A percentile compares a stretch with the other conserved stretches of the same genome.
phyloP scores from a whole-genome alignment of 2,797 vertebrate species.

The Oreochromis mossambicus region DNA sequence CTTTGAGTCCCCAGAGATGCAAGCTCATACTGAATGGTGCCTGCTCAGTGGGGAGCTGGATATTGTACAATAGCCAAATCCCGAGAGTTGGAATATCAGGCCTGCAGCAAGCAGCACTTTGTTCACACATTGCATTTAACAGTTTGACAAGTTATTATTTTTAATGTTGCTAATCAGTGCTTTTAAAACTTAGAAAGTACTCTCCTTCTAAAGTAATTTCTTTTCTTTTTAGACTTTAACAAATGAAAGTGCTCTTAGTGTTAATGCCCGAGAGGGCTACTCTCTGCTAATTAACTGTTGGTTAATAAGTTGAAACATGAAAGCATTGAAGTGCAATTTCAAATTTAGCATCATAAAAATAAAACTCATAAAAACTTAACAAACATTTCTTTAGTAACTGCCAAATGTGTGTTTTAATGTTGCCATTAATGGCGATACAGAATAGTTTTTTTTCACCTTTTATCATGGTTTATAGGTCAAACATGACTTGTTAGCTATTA shows the following conservation, averaged over 20 bases:
- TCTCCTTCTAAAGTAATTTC: background rate
- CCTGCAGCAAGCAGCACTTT: constrained; percentile 17
- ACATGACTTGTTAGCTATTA: background rate
- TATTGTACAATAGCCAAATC: constrained; percentile 27
- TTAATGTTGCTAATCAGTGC: background rate
- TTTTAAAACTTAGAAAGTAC: background rate
- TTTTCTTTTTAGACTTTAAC: background rate
- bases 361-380: background rate
- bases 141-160: background rate
- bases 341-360: background rate
- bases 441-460: background rate
- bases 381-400: background rate
- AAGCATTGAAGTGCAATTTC: background rate
- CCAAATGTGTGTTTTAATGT: background rate
- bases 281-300: background rate
- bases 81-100: constrained; percentile 15
- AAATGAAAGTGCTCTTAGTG: background rate
- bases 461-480: background rate
- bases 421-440: background rate
- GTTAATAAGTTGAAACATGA: background rate
- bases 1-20: constrained; percentile 27
- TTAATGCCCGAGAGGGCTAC: background rate
- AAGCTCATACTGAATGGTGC: constrained; percentile 31
- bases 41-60: constrained; percentile 21
- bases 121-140: constrained; percentile 14